Percentiles rank a stretch among this genome's conserved stretches.
Evolutionary conservation across 2,113 vertebrate species (phyloP).

Genomic region (Xenopus laevis): DNA sequence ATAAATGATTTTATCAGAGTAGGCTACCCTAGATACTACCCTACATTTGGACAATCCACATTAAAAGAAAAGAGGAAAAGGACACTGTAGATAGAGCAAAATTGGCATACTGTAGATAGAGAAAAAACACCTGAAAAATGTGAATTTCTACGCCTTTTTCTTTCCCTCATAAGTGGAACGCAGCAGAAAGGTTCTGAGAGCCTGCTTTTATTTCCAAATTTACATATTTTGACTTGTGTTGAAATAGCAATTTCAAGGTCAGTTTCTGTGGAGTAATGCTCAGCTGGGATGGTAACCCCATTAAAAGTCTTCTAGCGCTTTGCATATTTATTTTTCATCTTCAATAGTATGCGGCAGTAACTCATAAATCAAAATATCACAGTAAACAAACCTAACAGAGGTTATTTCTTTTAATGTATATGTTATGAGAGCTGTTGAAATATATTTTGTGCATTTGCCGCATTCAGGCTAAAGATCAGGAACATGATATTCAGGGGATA

Average conservation of each 20-base stretch:
- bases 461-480: constrained; percentile 8
- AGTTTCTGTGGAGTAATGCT: constrained; percentile 62
- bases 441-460: constrained; percentile 11
- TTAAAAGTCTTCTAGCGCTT: constrained; percentile 68
- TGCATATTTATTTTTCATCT: constrained; percentile 73
- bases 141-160: constrained; percentile 47
- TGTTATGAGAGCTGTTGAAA: constrained; percentile 15
- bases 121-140: constrained; percentile 50
- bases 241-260: constrained; percentile 77
- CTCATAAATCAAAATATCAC: constrained; percentile 68
- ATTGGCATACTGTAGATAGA: constrained; percentile 45
- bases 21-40: neutral
- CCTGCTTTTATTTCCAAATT: constrained; percentile 65
- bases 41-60: too few relatives aligned
- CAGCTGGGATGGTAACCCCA: constrained; percentile 60
- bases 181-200: constrained; percentile 56
- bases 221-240: constrained; percentile 74
- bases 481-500: constrained; percentile 9
- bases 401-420: constrained; percentile 55
- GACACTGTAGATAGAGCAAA: constrained; percentile 20
- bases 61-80: too few relatives aligned
- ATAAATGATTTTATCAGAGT: too few relatives aligned
- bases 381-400: constrained; percentile 66
- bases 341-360: constrained; percentile 55
- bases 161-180: constrained; percentile 57